Percentiles rank a stretch among this genome's conserved stretches.
phyloP scores from a whole-genome alignment of 2,113 vertebrate species.

The Tachuris rubrigastra region DNA sequence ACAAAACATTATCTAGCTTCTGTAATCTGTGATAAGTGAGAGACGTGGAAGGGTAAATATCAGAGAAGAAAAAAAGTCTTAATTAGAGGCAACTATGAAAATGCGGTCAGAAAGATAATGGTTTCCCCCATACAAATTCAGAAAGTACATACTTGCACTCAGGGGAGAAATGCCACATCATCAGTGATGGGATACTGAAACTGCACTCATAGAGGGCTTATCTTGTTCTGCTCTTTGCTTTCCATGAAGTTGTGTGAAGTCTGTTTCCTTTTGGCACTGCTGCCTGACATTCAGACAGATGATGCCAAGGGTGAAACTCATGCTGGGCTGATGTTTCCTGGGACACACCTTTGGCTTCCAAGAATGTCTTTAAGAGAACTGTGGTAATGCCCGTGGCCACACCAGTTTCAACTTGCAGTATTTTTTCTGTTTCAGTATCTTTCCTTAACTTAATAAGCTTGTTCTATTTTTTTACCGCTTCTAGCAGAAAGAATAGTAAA shows the following conservation, averaged over 20 bases:
- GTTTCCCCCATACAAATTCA: background rate
- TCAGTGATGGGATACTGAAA: background rate
- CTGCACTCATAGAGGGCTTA: background rate
- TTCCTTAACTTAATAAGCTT: background rate
- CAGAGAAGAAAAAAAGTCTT: background rate
- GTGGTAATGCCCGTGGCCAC: rapidly evolving
- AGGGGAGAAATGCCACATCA: background rate
- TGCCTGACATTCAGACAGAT: background rate
- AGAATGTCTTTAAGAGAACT: background rate
- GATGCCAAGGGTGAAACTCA: background rate
- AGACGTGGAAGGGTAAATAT: background rate
- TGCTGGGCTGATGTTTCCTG: background rate
- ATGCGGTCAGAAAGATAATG: background rate
- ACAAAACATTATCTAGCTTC: background rate
- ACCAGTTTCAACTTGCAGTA: background rate
- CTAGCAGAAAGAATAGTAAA: background rate
- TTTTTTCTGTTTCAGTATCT: background rate
- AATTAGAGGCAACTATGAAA: background rate
- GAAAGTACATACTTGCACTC: background rate
- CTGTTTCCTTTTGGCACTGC: background rate
- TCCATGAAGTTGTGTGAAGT: background rate
- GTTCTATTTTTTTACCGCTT: background rate
- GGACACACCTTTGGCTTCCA: background rate
- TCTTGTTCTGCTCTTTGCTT: background rate
- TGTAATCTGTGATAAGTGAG: background rate